Base-by-base conservation (phyloP, 2,888 invertebrate species). In the Tenthredo distinguenda region DNA sequence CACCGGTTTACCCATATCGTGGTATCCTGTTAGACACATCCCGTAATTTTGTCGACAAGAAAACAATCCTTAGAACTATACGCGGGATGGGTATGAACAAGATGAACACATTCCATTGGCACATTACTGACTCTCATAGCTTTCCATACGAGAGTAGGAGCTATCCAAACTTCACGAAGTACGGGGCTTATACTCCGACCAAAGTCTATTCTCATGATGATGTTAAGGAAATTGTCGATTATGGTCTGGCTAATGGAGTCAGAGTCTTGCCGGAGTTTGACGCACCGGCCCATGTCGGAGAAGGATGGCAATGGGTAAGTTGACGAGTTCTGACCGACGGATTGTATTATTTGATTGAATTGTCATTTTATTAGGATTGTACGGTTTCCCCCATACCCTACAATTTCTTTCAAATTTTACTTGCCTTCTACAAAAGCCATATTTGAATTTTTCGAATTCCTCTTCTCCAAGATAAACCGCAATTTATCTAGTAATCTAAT, bases 91-190 rank as follows among this genome's bases (percentile, higher is more conserved):
- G 97, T 0, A 96, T 96, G 91, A 97, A 97, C 43, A 99, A 99
- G 93, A 92, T 99, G 90, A 99, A 99, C 92, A 97, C 97, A 0
- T 97, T 99, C 94, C 99, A 99, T 91, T 99, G 99, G 99, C 98
- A 98, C 90, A 97, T 98, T 84, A 98, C 97, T 0, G 99, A 99
- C 93, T 97, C 97, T 26, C 98, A 99, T 88, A 98, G 99, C 89
- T 99, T 99, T 92, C 99, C 99, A 0, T 97, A 98, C 90, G 96
- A 97, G 85, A 96, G 97, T 0, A 95, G 95, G 90, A 95, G 96
- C n/a, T 95, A 95, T 87, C 98, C 98, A 0, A 94, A 96, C 74
- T 93, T 98, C 15, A 94, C 96, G 4, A 95, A 95, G 88, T 95
- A 96, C 26, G 99, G 99, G 1, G 97, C 98, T 6, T 97, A 97